Evolutionary conservation across 35 echinoderm and acorn worm genomes (phyloP).

Genomic region (Ptychodera flava): DNA sequence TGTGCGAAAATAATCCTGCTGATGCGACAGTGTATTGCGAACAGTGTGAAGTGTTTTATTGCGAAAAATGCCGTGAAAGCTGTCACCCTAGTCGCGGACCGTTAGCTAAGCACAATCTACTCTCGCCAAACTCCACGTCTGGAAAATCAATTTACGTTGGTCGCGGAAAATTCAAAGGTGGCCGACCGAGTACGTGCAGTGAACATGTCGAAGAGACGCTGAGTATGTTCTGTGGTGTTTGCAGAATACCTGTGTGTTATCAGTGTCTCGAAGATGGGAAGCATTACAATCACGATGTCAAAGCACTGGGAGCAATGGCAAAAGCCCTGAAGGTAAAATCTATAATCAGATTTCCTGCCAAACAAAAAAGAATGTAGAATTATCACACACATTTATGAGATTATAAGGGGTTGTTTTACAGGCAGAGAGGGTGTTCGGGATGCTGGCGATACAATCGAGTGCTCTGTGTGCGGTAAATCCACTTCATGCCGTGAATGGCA

Average conservation of each 20-base stretch:
- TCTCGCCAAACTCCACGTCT: conserved; percentile 19
- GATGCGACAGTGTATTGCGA: conserved; percentile 91
- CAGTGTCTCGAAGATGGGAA: conserved; percentile 96
- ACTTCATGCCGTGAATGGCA: no score
- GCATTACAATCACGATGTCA: conserved; percentile 92
- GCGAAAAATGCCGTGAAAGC: conserved; percentile 66
- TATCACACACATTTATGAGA: no score
- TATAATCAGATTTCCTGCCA: no score
- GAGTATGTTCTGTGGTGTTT: conserved; percentile 91
- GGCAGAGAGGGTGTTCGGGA: no score
- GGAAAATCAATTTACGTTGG: neutral
- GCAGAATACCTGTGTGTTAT: conserved; percentile 91
- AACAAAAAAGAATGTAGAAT: no score
- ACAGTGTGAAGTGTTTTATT: conserved; percentile 97
- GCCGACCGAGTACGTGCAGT: conserved; percentile 57
- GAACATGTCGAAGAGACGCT: conserved; percentile 92
- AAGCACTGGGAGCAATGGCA: conserved; percentile 97
- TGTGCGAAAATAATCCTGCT: conserved; percentile 75
- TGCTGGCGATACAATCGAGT: no score
- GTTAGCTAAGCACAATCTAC: conserved; percentile 85
- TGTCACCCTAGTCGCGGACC: conserved; percentile 90
- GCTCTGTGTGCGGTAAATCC: no score
- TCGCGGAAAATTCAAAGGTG: conserved; percentile 11
- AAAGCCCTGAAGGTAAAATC: conserved; percentile 92
- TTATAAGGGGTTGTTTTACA: no score